Percentiles rank a stretch among this genome's conserved stretches.
phyloP scores from a whole-genome alignment of 2,113 vertebrate genomes.

The Paraplagusia blochii region DNA sequence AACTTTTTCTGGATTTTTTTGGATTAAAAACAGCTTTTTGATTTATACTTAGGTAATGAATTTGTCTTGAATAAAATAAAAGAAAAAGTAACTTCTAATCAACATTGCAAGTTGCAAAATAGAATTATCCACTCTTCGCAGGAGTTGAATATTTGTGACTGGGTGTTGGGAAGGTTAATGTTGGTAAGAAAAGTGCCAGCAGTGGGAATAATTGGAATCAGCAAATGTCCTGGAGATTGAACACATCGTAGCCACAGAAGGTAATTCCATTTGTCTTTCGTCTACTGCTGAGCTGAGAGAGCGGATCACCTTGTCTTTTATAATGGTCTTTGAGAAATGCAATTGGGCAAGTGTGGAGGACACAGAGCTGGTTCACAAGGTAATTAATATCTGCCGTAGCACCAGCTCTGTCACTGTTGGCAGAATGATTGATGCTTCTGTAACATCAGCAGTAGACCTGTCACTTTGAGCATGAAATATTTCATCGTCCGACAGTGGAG shows the following conservation, averaged over 20 bases:
- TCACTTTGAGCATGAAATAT: conserved; percentile 42
- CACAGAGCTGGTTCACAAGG: conserved; percentile 51
- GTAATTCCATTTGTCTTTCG: conserved; percentile 69
- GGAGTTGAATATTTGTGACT: no score
- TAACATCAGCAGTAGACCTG: conserved; percentile 41
- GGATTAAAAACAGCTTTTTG: no score
- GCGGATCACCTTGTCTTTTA: conserved; percentile 66
- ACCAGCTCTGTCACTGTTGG: conserved; percentile 37
- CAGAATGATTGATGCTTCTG: conserved; percentile 68
- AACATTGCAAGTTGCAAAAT: no score
- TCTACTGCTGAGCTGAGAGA: conserved; percentile 47
- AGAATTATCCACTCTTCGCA: no score
- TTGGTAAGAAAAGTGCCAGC: conserved; percentile 5
- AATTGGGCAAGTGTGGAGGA: conserved; percentile 69
- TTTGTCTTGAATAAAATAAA: no score
- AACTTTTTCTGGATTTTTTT: no score
- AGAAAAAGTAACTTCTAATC: no score
- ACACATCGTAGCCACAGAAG: conserved; percentile 29
- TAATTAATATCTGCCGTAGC: conserved; percentile 73
- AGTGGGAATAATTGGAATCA: conserved; percentile 31
- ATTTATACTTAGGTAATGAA: no score
- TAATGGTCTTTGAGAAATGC: conserved; percentile 70
- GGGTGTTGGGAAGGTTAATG: neutral
- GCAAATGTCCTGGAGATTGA: conserved; percentile 28
- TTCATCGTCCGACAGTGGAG: conserved; percentile 29